These are phyloP conservation scores for Congeria kusceri DNA, from an alignment of 2,888 invertebrate genomes.

Conservation along the genomic window DNA sequence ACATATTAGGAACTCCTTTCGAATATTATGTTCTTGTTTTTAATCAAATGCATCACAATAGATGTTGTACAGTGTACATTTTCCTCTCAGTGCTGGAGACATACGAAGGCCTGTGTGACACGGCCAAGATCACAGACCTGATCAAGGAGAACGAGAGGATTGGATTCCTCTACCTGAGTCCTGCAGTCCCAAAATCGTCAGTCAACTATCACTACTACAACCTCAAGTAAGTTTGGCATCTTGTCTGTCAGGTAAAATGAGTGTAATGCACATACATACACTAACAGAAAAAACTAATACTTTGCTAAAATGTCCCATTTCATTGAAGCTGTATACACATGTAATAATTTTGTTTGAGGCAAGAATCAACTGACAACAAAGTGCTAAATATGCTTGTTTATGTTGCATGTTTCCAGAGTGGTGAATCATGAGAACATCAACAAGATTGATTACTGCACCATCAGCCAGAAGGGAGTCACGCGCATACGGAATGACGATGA, in stretches of 20 bases:
- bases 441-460: slow-evolving; percentile 91
- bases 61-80: too few species aligned
- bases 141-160: slow-evolving; percentile 77
- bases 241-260: too few species aligned
- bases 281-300: too few species aligned
- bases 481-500: slow-evolving; percentile 88
- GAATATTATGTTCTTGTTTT: too few species aligned
- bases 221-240: slow-evolving; percentile 81
- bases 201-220: slow-evolving; percentile 85
- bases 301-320: too few species aligned
- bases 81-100: slow-evolving; percentile 69
- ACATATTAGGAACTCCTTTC: too few species aligned
- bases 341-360: too few species aligned
- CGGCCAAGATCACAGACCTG: slow-evolving; percentile 80
- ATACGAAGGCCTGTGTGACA: slow-evolving; percentile 80
- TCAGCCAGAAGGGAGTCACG: slow-evolving; percentile 93
- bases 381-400: too few species aligned
- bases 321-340: too few species aligned
- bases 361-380: too few species aligned
- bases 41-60: too few species aligned
- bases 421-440: slow-evolving; percentile 91
- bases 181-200: slow-evolving; percentile 85
- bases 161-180: slow-evolving; percentile 90
- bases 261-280: too few species aligned
- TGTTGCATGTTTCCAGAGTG: slow-evolving; percentile 87